A percentile compares a stretch with the other conserved stretches of the same genome.
phyloP scores from a whole-genome alignment of 2,113 vertebrate species.

The Pterophyllum scalare region DNA sequence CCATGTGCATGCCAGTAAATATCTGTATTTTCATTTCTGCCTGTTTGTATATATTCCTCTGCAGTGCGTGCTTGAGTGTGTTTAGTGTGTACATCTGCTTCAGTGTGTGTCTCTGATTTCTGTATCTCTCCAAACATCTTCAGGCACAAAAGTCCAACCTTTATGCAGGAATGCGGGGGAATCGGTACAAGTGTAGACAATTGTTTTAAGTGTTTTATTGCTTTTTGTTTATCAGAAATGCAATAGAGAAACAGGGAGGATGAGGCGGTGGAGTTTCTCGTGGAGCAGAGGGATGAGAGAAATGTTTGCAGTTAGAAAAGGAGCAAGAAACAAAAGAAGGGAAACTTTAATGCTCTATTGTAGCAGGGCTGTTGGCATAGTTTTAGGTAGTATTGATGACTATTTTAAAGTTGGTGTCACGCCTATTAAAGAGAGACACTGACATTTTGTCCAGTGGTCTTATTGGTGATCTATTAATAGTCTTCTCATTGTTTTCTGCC shows the following conservation, averaged over 20 bases:
- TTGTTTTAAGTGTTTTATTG: constrained; percentile 17
- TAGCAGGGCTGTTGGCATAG: background rate
- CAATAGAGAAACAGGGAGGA: background rate
- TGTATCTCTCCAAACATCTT: constrained; percentile 35
- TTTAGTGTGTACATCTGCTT: background rate
- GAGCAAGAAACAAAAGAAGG: background rate
- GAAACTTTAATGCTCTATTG: background rate
- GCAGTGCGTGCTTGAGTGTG: background rate
- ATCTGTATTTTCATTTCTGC: background rate
- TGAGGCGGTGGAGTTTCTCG: background rate
- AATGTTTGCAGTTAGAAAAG: constrained; percentile 2
- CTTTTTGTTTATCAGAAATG: constrained; percentile 25
- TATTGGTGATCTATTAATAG: too few species aligned
- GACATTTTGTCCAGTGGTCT: too few species aligned
- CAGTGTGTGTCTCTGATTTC: background rate
- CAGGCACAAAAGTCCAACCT: constrained; percentile 32
- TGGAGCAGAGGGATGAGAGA: background rate
- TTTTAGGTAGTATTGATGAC: background rate
- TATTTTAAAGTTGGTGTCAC: too few species aligned
- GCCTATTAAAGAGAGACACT: too few species aligned
- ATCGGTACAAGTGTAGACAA: constrained; percentile 37
- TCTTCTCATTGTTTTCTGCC: too few species aligned
- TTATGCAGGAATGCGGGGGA: constrained; percentile 19
- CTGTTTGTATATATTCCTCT: background rate
- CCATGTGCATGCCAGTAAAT: background rate